Evolutionary conservation across 2,797 vertebrate species (phyloP).

Genomic region (Hippoglossus hippoglossus): DNA sequence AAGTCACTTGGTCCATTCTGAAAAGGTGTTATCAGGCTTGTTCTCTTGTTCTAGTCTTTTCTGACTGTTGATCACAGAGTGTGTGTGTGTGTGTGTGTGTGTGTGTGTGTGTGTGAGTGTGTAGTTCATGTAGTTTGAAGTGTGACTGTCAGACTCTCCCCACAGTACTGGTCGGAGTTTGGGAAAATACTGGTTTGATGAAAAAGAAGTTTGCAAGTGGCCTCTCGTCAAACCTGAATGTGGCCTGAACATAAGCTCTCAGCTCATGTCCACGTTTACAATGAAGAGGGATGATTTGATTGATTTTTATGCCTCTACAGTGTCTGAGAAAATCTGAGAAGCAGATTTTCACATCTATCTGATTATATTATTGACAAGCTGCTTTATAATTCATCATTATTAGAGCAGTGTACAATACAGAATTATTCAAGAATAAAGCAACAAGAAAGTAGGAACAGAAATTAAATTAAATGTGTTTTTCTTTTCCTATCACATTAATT

Average conservation of each 20-base stretch:
- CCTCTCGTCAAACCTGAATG: neutral
- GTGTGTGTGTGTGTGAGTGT: conserved; percentile 1
- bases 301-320: too few relatives aligned
- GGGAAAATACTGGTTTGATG: too few relatives aligned
- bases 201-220: neutral
- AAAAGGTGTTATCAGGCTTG: conserved; percentile 69
- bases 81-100: conserved; percentile 20
- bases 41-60: conserved; percentile 62
- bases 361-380: too few relatives aligned
- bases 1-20: conserved; percentile 61
- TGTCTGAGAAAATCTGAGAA: too few relatives aligned
- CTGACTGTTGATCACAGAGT: conserved; percentile 46
- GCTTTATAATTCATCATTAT: too few relatives aligned
- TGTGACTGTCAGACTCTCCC: neutral
- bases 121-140: neutral
- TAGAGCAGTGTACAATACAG: too few relatives aligned
- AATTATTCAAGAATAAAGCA: too few relatives aligned
- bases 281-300: too few relatives aligned
- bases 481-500: neutral
- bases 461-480: too few relatives aligned
- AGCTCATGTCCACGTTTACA: neutral
- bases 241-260: neutral
- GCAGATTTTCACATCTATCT: too few relatives aligned
- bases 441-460: too few relatives aligned
- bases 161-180: neutral